Base-by-base conservation (phyloP, 2,888 invertebrate species). In the Eumacrocentrus americanus region DNA sequence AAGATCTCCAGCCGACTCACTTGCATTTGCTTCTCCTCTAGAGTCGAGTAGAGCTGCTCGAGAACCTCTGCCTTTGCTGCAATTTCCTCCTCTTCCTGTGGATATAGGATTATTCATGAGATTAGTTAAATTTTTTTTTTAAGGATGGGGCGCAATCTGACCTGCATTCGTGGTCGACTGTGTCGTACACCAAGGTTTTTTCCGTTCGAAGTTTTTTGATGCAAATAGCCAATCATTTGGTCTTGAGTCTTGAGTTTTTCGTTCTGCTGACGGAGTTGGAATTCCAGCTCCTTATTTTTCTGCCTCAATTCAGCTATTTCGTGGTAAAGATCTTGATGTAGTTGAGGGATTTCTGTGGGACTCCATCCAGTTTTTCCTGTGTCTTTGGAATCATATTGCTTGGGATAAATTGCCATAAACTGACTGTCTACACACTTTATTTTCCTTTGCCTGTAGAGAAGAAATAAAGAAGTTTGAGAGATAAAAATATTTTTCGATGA, bases 171-270 rank as follows among this genome's bases (percentile, higher is more conserved):
- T 47, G 54, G 53, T 6, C 57, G 55, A n/a, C 29, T 40, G 12
- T 69, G 65, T 9, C 69, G 62, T 6, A 52, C 59, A 20, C 70
- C 66, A 22, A 66, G 57, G 35, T 58, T 65, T 20, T 65, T 68
- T 22, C 60, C 68, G 4, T 69, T 67, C 55, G 57, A 85, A 66
- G 84, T 84, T 73, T 86, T 87, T 57, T 84, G 85, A 72, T 87
- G 86, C 62, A 88, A 77, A 77, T 87, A 82, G 47, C 82, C 84
- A 66, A 87, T 84, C 65, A 88, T 75, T 68, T 87, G 87, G 65
- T 87, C 86, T 7, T 86, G 83, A 69, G 85, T 85, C 81, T 86
- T 86, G 67, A 87, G 81, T 68, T 86, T 83, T 58, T 85, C 85
- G 61, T 84, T 84, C 69, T 87, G 86, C 54, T 85, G 84, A 53